Evolutionary conservation across 2,113 vertebrate genomes (phyloP).

Genomic region (Alaudala cheleensis): DNA sequence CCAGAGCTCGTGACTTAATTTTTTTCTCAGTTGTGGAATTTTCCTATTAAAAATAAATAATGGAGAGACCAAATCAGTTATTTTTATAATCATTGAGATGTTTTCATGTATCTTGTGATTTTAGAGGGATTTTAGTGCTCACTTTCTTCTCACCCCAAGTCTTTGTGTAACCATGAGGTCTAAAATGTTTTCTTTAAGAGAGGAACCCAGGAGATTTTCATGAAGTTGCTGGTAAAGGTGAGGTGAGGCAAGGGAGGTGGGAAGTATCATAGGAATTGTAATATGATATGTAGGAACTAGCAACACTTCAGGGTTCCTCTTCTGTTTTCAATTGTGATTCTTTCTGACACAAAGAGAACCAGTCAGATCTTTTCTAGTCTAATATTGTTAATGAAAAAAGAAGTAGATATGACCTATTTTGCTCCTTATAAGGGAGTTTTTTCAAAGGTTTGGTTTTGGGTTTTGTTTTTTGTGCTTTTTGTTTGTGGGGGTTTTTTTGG

Average conservation of each 20-base stretch:
- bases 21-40: not conserved
- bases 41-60: not conserved
- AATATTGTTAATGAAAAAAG: not conserved
- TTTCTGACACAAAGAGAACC: not conserved
- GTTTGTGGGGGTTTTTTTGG: too few relatives aligned
- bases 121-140: not conserved
- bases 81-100: not conserved
- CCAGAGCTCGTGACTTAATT: not conserved
- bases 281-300: not conserved
- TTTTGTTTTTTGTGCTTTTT: too few relatives aligned
- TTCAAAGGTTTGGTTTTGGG: not conserved
- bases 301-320: not conserved
- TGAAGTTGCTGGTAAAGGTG: not conserved
- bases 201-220: not conserved
- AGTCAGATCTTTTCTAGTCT: not conserved
- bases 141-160: not conserved
- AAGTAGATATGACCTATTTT: not conserved
- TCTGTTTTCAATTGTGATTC: not conserved
- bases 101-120: not conserved
- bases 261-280: not conserved
- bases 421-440: not conserved
- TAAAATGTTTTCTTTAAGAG: not conserved
- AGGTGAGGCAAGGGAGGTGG: not conserved
- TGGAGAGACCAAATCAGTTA: not conserved
- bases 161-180: not conserved